Conservation (phyloP, 2,888 invertebrate species). For the Labia minor region DNA sequence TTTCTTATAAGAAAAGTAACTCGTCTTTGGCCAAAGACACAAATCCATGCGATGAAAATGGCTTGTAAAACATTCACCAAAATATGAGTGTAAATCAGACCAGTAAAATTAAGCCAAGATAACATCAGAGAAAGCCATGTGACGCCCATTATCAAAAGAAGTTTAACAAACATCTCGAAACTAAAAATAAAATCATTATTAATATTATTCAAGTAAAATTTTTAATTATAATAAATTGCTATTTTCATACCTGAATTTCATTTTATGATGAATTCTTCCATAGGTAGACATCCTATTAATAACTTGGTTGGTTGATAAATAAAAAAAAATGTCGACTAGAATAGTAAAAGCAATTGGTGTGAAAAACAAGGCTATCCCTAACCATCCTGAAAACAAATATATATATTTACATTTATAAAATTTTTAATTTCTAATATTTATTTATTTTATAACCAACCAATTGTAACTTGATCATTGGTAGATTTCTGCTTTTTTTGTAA, state of each 20-base stretch:
- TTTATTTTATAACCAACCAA: constrained; percentile 40
- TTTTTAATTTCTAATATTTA: not conserved
- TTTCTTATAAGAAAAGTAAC: constrained; percentile 68
- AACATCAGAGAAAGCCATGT: constrained; percentile 67
- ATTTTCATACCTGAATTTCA: constrained; percentile 61
- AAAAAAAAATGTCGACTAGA: constrained; percentile 66
- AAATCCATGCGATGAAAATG: constrained; percentile 62
- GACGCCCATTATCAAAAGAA: constrained; percentile 61
- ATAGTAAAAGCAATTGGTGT: constrained; percentile 71
- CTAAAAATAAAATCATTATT: constrained; percentile 41
- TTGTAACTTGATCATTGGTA: constrained; percentile 58
- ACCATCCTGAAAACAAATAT: constrained; percentile 49
- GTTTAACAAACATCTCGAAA: constrained; percentile 65
- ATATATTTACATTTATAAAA: not conserved
- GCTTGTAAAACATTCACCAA: constrained; percentile 66
- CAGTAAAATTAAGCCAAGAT: constrained; percentile 63
- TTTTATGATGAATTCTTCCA: constrained; percentile 74
- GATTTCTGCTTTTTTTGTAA: constrained; percentile 25
- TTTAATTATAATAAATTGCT: no score
- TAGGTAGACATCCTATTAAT: constrained; percentile 73
- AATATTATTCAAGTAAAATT: constrained; percentile 16
- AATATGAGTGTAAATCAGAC: constrained; percentile 61
- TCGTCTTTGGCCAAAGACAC: constrained; percentile 64
- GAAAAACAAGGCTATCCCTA: constrained; percentile 73
- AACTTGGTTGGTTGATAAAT: constrained; percentile 64